These are phyloP conservation scores for Conchocele bisecta DNA, from an alignment of 2,888 invertebrate genomes.

Conservation along the genomic window DNA sequence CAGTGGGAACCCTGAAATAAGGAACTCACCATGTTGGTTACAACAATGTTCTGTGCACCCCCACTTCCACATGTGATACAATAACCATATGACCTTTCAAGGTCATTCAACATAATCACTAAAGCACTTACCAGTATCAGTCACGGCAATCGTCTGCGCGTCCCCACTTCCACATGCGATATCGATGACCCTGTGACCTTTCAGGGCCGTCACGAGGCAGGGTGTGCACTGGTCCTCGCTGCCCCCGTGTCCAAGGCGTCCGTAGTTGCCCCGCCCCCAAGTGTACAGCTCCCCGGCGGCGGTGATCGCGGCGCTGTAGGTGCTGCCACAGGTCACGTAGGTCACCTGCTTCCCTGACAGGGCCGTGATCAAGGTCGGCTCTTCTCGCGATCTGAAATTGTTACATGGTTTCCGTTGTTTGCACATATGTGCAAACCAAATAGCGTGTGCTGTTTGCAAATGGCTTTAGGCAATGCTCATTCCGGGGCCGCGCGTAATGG, in stretches of 20 bases:
- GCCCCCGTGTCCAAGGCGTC: constrained; percentile 95
- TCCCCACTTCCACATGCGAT: constrained; percentile 96
- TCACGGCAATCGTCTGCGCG: constrained; percentile 96
- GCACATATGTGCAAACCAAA: too few relatives aligned
- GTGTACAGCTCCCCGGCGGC: constrained; percentile 95
- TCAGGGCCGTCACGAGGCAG: constrained; percentile 87
- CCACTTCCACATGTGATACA: too few relatives aligned
- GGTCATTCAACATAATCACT: not conserved
- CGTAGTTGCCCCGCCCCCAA: constrained; percentile 98
- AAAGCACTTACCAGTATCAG: constrained; percentile 93
- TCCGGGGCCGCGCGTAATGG: too few relatives aligned
- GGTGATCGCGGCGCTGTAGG: constrained; percentile 96
- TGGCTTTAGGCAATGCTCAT: too few relatives aligned
- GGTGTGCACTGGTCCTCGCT: constrained; percentile 97
- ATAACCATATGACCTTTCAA: too few relatives aligned
- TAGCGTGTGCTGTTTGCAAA: too few relatives aligned
- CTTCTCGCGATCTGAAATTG: constrained; percentile 87
- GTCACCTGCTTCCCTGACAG: constrained; percentile 91
- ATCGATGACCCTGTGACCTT: constrained; percentile 82
- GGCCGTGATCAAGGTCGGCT: constrained; percentile 93
- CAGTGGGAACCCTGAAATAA: too few relatives aligned
- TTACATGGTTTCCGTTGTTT: too few relatives aligned
- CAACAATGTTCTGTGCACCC: too few relatives aligned
- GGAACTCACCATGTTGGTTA: too few relatives aligned
- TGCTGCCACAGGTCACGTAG: constrained; percentile 95